Base-by-base conservation (phyloP, 2,888 invertebrate species). In the Pollenia angustigena region DNA sequence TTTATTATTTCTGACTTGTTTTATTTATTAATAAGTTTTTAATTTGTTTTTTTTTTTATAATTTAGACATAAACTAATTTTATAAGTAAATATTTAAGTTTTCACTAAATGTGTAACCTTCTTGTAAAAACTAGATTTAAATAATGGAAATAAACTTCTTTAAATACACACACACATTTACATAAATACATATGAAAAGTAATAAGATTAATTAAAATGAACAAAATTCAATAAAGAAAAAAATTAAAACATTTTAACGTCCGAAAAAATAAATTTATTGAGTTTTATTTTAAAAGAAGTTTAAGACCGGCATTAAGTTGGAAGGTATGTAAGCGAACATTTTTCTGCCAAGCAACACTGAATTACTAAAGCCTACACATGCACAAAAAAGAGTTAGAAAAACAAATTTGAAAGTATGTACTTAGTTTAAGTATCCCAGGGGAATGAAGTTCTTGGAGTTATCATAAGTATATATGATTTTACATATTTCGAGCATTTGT, bases 41-140 rank as follows among this genome's bases (percentile, higher is more conserved):
- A 10, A 48, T 40, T 75, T 32, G 32, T 64, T 44, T n/a, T 54
- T 44, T 44, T 6, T 44, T 74, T 23, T 56, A 56, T 74, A 68
- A 60, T 69, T 50, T 46, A 58, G 48, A 46, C 48, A 40, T 78
- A 68, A 72, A 66, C 48, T 60, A 32, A 52, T 58, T 60, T 60
- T 16, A 9, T 71, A 68, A 50, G n/a, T 66, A 76, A 42, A 44
- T 72, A 18, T 50, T 62, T 84, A 87, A 84, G 81, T 81, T 84
- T 18, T 68, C 84, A 68, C 46, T 85, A n/a, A 56, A 84, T 84
- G 54, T 81, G 84, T 78, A 84, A 79, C 84, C 81, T 76, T 85
- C 71, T 81, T 81, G 84, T 84, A 84, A 84, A 86, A 87, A 87
- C 11, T 84, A 75, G 69, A 52, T 52, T 69, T 40, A 69, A 66